Percentiles rank a stretch among this genome's conserved stretches.
These are phyloP conservation scores for Erebia palarica DNA, from an alignment of 2,888 invertebrate genomes.

Conservation along the genomic window DNA sequence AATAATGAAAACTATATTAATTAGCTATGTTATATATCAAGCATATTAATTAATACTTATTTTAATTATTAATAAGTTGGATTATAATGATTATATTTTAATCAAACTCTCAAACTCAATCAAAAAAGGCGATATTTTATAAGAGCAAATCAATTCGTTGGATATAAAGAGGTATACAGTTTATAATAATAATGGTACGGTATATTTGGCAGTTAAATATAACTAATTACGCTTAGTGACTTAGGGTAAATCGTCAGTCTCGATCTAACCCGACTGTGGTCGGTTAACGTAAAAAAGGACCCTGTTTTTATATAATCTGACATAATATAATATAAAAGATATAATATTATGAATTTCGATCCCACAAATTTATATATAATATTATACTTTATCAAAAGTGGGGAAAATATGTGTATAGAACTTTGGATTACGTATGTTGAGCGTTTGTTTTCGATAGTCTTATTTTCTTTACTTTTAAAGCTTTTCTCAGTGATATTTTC, in stretches of 20 bases:
- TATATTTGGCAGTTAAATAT: conserved; percentile 31
- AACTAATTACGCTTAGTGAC: conserved; percentile 40
- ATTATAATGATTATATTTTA: conserved; percentile 8
- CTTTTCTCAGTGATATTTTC: conserved; percentile 4
- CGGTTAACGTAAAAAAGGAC: conserved; percentile 47
- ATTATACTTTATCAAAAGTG: conserved; percentile 1
- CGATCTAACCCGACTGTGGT: conserved; percentile 49
- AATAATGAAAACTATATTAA: background rate
- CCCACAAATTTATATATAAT: conserved; percentile 33
- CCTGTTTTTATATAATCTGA: conserved; percentile 49
- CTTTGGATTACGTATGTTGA: background rate
- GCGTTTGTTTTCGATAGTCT: conserved; percentile 12
- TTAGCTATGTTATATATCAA: background rate
- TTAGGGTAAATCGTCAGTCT: conserved; percentile 69
- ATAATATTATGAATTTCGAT: conserved; percentile 40
- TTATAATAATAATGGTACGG: conserved; percentile 8
- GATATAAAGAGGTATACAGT: conserved; percentile 8
- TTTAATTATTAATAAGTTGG: background rate
- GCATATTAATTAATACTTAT: background rate
- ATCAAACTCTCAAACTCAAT: background rate
- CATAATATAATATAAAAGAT: conserved; percentile 39
- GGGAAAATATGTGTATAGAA: conserved; percentile 2
- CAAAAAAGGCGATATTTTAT: conserved; percentile 2
- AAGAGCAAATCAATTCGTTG: conserved; percentile 1
- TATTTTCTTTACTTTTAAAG: conserved; percentile 8